Conservation (phyloP, 2,888 invertebrate genomes). For the Laothoe populi region DNA sequence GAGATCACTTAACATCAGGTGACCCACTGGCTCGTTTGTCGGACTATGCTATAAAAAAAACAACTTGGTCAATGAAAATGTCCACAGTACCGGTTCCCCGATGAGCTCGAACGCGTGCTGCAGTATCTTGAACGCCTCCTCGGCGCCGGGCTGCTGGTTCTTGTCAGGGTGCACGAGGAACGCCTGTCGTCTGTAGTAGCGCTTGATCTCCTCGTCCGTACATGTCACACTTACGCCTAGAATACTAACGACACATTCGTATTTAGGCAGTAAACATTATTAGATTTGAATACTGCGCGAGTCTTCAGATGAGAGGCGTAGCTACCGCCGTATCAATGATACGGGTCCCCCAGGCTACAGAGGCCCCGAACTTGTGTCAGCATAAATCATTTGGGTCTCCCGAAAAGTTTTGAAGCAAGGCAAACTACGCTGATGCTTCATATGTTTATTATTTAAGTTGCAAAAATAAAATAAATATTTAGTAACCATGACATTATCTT, state of each 20-base stretch:
- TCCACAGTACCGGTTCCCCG: constrained; percentile 89
- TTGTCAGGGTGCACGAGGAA: constrained; percentile 98
- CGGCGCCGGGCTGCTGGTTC: constrained; percentile 97
- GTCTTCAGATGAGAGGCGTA: no score
- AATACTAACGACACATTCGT: constrained; percentile 83
- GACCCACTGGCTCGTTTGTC: no score
- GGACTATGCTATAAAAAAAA: background rate
- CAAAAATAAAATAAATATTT: no score
- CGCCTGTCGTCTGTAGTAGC: constrained; percentile 97
- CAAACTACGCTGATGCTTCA: background rate
- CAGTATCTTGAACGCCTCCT: constrained; percentile 97
- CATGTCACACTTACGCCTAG: constrained; percentile 94
- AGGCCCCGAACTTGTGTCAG: no score
- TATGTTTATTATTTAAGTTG: background rate
- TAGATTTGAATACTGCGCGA: no score
- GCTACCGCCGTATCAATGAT: no score
- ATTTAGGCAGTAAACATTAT: background rate
- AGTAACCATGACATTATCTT: no score
- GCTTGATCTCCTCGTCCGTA: constrained; percentile 96
- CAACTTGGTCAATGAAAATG: background rate
- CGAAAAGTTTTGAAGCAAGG: no score
- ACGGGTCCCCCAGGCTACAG: no score
- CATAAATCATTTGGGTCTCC: no score
- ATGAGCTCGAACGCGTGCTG: constrained; percentile 98
- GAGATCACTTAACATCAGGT: no score